phyloP scores from a whole-genome alignment of 2,888 invertebrate genomes.

The Perdita meconis region DNA sequence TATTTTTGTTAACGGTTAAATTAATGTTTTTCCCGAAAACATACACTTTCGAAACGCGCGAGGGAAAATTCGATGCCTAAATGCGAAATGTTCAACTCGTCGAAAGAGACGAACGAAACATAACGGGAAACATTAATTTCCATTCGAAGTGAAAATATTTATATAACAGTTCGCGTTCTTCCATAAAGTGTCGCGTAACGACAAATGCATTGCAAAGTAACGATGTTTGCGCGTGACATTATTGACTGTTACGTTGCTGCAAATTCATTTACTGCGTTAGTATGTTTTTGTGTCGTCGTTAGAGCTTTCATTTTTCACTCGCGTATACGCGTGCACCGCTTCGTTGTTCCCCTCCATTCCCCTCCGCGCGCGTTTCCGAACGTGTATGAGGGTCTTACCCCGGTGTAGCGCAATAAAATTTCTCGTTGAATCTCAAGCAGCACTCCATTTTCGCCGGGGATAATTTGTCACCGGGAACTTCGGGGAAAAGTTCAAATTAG shows the following conservation, averaged over 20 bases:
- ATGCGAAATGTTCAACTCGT: not conserved
- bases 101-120: slow-evolving; percentile 2
- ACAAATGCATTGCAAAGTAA: slow-evolving; percentile 44
- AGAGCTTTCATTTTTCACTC: slow-evolving; percentile 48
- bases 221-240: slow-evolving; percentile 49
- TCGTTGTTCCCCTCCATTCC: not conserved
- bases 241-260: slow-evolving; percentile 46
- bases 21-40: not conserved
- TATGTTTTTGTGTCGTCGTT: slow-evolving; percentile 47
- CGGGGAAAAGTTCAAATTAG: slow-evolving; percentile 65
- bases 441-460: slow-evolving; percentile 63
- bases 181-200: slow-evolving; percentile 40
- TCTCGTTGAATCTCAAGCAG: slow-evolving; percentile 61
- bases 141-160: slow-evolving; percentile 50
- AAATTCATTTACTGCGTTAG: slow-evolving; percentile 53
- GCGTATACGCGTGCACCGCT: slow-evolving; percentile 6
- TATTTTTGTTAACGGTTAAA: not conserved
- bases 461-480: slow-evolving; percentile 68
- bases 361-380: slow-evolving; percentile 11
- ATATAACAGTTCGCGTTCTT: slow-evolving; percentile 27
- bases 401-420: slow-evolving; percentile 60
- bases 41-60: not conserved
- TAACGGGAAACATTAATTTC: slow-evolving; percentile 49
- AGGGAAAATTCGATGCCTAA: not conserved
- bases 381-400: slow-evolving; percentile 25